These are phyloP conservation scores for Gorsachius goisagi DNA, from an alignment of 2,113 vertebrate species.

Conservation along the genomic window DNA sequence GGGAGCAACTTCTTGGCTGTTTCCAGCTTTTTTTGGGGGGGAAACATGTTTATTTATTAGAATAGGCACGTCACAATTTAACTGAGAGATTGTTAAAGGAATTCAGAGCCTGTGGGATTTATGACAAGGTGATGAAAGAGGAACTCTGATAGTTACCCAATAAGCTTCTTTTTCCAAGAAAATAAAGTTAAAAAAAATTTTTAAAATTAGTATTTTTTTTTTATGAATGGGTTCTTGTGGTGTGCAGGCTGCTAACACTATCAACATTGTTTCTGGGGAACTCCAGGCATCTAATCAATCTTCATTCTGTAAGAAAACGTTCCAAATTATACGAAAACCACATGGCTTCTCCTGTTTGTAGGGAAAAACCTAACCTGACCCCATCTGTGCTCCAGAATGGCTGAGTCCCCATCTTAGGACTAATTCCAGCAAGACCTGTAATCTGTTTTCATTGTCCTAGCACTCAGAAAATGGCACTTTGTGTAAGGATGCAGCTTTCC, in stretches of 20 bases:
- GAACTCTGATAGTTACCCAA: conserved; percentile 62
- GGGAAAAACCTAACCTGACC: conserved; percentile 54
- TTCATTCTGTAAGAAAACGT: conserved; percentile 59
- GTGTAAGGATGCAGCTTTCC: background rate
- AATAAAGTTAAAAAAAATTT: conserved; percentile 39
- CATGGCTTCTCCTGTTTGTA: conserved; percentile 63
- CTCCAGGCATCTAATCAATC: conserved; percentile 70
- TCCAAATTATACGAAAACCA: conserved; percentile 66
- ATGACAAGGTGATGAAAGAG: conserved; percentile 68
- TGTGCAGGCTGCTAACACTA: conserved; percentile 64
- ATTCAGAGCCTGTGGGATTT: conserved; percentile 60
- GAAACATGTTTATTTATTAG: conserved; percentile 21
- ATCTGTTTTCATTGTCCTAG: conserved; percentile 17
- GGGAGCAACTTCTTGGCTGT: conserved; percentile 5
- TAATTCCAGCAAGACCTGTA: conserved; percentile 11
- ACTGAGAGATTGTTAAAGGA: conserved; percentile 57
- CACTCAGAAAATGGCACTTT: background rate
- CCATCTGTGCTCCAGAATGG: conserved; percentile 46
- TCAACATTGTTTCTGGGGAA: conserved; percentile 69
- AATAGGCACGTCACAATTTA: conserved; percentile 62
- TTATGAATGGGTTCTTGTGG: conserved; percentile 68
- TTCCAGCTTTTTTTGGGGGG: background rate
- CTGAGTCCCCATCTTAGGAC: background rate
- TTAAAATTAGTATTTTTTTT: conserved; percentile 30
- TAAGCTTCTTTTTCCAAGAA: conserved; percentile 59